Percentiles rank a stretch among this genome's conserved stretches.
Evolutionary conservation across 1,140 invertebrate species (phyloP).

Genomic region (Musca domestica): DNA sequence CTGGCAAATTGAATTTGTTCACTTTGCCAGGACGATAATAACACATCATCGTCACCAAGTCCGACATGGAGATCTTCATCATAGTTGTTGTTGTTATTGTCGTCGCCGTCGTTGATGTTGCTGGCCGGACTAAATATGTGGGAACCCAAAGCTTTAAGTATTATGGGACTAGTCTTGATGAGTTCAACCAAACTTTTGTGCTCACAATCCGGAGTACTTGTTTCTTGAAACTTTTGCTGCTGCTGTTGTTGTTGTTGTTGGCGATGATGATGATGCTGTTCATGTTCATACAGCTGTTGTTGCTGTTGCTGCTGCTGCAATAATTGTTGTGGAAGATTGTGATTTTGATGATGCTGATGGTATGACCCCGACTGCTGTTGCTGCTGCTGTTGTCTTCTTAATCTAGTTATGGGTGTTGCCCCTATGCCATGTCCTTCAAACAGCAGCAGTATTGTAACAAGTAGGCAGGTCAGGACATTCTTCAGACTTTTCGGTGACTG

Average conservation of each 20-base stretch:
- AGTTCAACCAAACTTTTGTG: slow-evolving; percentile 48
- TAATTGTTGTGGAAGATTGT: slow-evolving; percentile 2
- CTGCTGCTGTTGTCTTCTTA: no score
- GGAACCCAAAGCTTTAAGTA: slow-evolving; percentile 49
- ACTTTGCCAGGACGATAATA: slow-evolving; percentile 16
- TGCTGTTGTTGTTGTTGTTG: neutral
- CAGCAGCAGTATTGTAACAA: no score
- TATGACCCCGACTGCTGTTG: no score
- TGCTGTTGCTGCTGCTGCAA: neutral
- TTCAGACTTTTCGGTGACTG: no score
- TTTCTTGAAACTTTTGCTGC: neutral
- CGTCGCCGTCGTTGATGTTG: slow-evolving; percentile 32
- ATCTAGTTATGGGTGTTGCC: no score
- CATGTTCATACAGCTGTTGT: neutral
- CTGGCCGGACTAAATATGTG: slow-evolving; percentile 33
- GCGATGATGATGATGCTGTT: neutral
- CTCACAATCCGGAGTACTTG: slow-evolving; percentile 30
- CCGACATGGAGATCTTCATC: slow-evolving; percentile 9
- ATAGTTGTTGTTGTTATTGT: neutral
- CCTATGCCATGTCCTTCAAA: no score
- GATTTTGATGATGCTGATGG: no score
- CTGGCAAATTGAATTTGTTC: slow-evolving; percentile 20
- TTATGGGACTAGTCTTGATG: slow-evolving; percentile 51
- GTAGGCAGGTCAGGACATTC: no score
- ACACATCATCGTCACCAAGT: slow-evolving; percentile 13